Percentiles rank a stretch among this genome's conserved stretches.
phyloP scores from a whole-genome alignment of 2,113 vertebrate genomes.

The Leuciscus idus region DNA sequence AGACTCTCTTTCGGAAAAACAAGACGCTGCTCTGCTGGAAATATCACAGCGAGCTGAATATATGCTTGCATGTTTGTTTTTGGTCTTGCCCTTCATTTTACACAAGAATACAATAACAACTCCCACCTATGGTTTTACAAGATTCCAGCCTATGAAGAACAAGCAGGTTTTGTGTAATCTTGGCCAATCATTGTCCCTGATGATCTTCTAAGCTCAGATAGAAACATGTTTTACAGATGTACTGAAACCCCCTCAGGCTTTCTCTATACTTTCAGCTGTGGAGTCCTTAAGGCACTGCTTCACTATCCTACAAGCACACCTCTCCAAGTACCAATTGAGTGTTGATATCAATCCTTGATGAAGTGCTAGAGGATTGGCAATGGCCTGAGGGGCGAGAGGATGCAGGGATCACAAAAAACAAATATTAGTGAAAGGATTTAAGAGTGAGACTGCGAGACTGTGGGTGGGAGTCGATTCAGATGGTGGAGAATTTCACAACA shows the following conservation, averaged over 20 bases:
- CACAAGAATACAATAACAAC: slow-evolving; percentile 62
- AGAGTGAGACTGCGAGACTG: slow-evolving; percentile 29
- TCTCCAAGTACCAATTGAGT: slow-evolving; percentile 39
- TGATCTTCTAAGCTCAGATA: slow-evolving; percentile 42
- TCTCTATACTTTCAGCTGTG: slow-evolving; percentile 35
- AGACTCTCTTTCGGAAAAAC: slow-evolving; percentile 31
- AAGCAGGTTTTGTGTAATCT: slow-evolving; percentile 33
- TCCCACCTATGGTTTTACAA: slow-evolving; percentile 54
- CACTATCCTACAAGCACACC: slow-evolving; percentile 32
- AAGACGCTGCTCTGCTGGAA: neutral
- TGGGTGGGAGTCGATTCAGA: slow-evolving; percentile 8
- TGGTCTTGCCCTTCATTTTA: slow-evolving; percentile 51
- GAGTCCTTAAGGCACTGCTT: slow-evolving; percentile 41
- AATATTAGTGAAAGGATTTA: slow-evolving; percentile 55
- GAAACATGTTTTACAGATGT: slow-evolving; percentile 48
- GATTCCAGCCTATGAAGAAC: slow-evolving; percentile 42
- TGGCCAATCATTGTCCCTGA: slow-evolving; percentile 50
- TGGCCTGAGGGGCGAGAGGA: slow-evolving; percentile 41
- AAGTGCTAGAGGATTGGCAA: slow-evolving; percentile 38
- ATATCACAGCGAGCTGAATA: slow-evolving; percentile 7
- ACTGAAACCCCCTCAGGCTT: slow-evolving; percentile 33
- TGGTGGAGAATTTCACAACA: slow-evolving; percentile 38
- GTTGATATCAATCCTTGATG: slow-evolving; percentile 46
- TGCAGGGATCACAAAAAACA: slow-evolving; percentile 59
- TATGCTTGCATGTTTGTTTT: slow-evolving; percentile 31